phyloP scores from a whole-genome alignment of 1,140 invertebrate genomes.

The Heterodera schachtii region DNA sequence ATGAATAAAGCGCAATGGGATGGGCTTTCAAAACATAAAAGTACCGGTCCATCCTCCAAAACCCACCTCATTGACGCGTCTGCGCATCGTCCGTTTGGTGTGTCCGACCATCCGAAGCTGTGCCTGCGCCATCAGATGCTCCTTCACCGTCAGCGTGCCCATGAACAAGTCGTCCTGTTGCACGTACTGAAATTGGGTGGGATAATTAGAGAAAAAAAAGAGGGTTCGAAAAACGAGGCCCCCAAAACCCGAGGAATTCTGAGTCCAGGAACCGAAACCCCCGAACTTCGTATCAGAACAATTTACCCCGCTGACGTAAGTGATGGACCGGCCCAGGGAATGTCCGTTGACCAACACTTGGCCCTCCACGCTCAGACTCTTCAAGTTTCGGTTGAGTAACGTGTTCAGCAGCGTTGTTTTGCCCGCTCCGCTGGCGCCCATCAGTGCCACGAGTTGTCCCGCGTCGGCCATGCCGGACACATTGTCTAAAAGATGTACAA shows the following conservation, averaged over 20 bases:
- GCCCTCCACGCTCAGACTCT: slow-evolving; percentile 58
- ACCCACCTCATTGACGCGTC: slow-evolving; percentile 44
- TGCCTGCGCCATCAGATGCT: slow-evolving; percentile 71
- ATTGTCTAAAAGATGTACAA: slow-evolving; percentile 42
- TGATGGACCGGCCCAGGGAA: slow-evolving; percentile 62
- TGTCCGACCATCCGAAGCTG: slow-evolving; percentile 37
- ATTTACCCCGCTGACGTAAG: slow-evolving; percentile 66
- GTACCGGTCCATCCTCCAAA: slow-evolving; percentile 4
- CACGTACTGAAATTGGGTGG: slow-evolving; percentile 67
- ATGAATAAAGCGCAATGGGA: too few relatives aligned
- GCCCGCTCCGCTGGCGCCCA: slow-evolving; percentile 66
- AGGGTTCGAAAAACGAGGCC: neutral
- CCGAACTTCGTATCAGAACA: neutral
- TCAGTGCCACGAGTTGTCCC: slow-evolving; percentile 63
- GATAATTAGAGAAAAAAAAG: slow-evolving; percentile 45
- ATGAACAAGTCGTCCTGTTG: slow-evolving; percentile 72
- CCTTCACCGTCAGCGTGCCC: slow-evolving; percentile 70
- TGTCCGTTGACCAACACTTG: slow-evolving; percentile 59
- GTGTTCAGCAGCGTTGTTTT: slow-evolving; percentile 65
- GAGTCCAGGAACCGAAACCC: too few relatives aligned
- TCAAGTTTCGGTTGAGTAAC: slow-evolving; percentile 58
- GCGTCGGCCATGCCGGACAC: slow-evolving; percentile 48
- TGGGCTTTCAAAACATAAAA: neutral
- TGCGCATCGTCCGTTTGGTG: slow-evolving; percentile 28
- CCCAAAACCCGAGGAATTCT: too few relatives aligned